Conservation (phyloP, 2,888 invertebrate species). For the Ellobium chinense region DNA sequence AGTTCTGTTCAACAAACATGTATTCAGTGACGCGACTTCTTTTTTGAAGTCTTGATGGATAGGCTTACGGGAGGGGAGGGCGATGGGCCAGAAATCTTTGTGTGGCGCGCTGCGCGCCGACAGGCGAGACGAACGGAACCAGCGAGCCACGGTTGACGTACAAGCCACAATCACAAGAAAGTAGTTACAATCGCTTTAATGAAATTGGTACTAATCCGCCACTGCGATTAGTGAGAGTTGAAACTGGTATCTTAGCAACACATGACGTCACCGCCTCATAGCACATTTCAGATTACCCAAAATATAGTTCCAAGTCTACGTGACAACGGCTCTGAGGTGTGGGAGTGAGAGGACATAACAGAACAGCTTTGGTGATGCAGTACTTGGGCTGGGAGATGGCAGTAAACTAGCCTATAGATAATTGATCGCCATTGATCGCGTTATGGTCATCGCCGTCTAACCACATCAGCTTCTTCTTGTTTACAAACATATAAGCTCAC, state of each 20-base stretch:
- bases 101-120: constrained; percentile 2
- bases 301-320: constrained; percentile 62
- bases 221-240: constrained; percentile 37
- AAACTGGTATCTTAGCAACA: constrained; percentile 63
- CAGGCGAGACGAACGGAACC: background rate
- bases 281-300: constrained; percentile 62
- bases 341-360: background rate
- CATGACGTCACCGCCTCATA: constrained; percentile 54
- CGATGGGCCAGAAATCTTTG: background rate
- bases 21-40: no score
- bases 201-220: constrained; percentile 23
- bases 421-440: background rate
- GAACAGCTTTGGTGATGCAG: background rate
- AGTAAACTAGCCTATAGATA: background rate
- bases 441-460: background rate
- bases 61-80: background rate
- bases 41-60: no score
- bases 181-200: constrained; percentile 17
- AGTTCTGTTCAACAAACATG: no score
- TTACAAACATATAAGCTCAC: no score
- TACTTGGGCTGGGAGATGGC: background rate
- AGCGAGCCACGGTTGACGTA: background rate
- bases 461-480: no score
- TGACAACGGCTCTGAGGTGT: background rate
- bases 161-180: constrained; percentile 11